Conservation (phyloP, 1,140 invertebrate species). For the Apis cerana region DNA sequence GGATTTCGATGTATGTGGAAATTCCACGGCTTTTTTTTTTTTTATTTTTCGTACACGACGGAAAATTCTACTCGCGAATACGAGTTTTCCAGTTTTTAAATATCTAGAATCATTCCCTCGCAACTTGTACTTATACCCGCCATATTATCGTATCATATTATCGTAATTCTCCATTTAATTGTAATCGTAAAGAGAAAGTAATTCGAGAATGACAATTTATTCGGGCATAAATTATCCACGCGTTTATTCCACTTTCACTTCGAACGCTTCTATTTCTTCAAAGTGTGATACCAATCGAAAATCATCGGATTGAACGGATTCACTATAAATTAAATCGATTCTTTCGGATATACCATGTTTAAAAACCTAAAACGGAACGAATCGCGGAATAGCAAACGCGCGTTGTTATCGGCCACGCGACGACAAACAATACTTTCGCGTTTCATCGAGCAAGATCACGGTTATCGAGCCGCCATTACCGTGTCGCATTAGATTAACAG, state of each 20-base stretch:
- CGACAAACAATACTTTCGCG: not conserved
- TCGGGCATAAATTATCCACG: too few species aligned
- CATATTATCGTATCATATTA: too few species aligned
- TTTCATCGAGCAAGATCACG: not conserved
- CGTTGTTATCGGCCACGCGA: not conserved
- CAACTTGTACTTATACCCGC: too few species aligned
- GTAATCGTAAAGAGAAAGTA: not conserved
- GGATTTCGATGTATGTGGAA: not conserved
- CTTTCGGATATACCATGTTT: too few species aligned
- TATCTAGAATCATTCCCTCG: too few species aligned
- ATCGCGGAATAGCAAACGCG: not conserved
- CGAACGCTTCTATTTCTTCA: not conserved
- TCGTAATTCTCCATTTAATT: too few species aligned
- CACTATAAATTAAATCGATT: not conserved
- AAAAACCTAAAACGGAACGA: too few species aligned
- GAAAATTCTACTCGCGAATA: not conserved
- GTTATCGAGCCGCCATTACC: not conserved
- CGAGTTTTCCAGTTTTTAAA: not conserved
- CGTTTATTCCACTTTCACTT: conserved; percentile 19
- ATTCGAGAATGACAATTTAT: too few species aligned
- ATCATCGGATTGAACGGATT: not conserved
- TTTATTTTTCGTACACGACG: too few species aligned
- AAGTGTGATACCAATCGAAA: not conserved
- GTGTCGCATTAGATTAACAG: not conserved
- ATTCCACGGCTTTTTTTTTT: not conserved